A percentile compares a stretch with the other conserved stretches of the same genome.
These are phyloP conservation scores for Daphoenositta chrysoptera DNA, from an alignment of 2,113 vertebrate species.

Conservation along the genomic window DNA sequence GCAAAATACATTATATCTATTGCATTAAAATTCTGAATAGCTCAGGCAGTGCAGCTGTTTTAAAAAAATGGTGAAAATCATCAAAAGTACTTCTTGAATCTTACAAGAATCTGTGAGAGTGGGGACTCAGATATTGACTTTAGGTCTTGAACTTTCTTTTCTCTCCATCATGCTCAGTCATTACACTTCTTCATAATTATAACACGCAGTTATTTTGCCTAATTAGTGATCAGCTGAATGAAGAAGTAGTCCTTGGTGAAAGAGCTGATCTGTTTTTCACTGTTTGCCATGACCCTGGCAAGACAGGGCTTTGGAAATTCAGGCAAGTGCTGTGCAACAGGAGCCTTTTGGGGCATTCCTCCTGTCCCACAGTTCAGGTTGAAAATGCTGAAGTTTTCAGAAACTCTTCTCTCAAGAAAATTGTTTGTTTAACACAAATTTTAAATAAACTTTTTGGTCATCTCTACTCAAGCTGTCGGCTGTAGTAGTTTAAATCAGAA, in stretches of 20 bases:
- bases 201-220: background rate
- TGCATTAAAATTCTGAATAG: background rate
- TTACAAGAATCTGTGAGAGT: background rate
- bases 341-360: background rate
- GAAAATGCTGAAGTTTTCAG: background rate
- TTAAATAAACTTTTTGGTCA: background rate
- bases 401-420: background rate
- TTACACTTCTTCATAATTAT: background rate
- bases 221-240: background rate
- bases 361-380: background rate
- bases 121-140: background rate
- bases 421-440: background rate
- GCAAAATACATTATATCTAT: background rate
- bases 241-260: background rate
- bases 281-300: background rate
- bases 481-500: background rate
- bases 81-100: background rate
- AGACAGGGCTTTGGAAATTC: background rate
- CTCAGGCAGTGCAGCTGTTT: background rate
- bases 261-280: background rate
- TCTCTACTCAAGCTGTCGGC: background rate
- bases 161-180: background rate
- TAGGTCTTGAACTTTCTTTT: background rate
- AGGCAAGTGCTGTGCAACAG: fast-evolving
- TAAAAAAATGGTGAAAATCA: background rate